Evolutionary conservation across 1,140 invertebrate genomes (phyloP), one percentile per base, ranked within the genome.

Genomic region (Caenorhabditis tropicalis): DNA sequence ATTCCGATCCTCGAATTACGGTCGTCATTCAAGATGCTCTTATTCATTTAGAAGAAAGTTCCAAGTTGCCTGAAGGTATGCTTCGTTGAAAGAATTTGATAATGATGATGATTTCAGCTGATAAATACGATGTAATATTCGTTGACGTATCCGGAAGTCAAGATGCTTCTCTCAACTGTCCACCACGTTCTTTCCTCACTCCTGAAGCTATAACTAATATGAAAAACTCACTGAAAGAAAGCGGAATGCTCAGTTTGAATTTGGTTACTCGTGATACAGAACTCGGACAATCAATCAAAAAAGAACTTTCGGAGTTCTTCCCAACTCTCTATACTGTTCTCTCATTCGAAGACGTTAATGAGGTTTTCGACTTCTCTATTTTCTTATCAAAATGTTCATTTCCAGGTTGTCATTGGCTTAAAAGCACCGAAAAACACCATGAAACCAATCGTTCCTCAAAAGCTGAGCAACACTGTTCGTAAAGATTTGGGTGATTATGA

Each of bases 61-160:
- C 53, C n/a, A 31, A 19, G n/a, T 53, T 60, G 51, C 31, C 65
- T 2, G 60, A 85, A 70, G 74, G 60, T 86, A 87, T n/a, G 56
- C 29, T 74, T 1, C 15, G 24, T 31, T 83, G 39, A 88, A 86
- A 56, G 49, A n/a, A 21, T 60, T 24, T 39, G 0, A 10, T 74
- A 5, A 2, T 6, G 15, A 48, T 27, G 0, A 29, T n/a, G 0
- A 7, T 83, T 84, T 27, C 70, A 84, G 79, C 51, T 29, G 85
- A 89, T 21, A 89, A 90, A 81, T 89, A 87, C 81, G 89, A 89
- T 46, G 56, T 86, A 15, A 82, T 89, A 46, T 88, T 89, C 27
- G 83, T 90, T 1, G 88, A 89, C 65, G 65, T 89, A 39, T 87
- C 88, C 10, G 88, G 86, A 48, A 29, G 46, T 43, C 70, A 79